Conservation (phyloP, 2,113 vertebrate genomes). For the Athene cunicularia region DNA sequence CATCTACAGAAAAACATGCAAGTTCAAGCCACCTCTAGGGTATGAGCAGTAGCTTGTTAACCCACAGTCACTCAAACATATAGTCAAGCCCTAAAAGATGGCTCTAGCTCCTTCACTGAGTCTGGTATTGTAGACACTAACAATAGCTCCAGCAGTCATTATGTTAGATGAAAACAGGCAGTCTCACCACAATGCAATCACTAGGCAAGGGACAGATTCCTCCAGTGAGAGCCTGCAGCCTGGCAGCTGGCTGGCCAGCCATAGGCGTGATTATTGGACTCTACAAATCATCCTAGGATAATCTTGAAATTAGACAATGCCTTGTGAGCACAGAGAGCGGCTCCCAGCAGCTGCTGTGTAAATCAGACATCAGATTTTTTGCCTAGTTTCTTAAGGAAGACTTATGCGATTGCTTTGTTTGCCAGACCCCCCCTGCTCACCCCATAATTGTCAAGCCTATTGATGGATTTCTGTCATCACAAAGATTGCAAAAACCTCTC, state of each 20-base stretch:
- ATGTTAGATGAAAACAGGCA: background rate
- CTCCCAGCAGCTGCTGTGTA: slow-evolving; percentile 19
- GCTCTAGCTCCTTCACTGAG: background rate
- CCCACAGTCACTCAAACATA: background rate
- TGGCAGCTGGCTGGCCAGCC: background rate
- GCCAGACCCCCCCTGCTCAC: background rate
- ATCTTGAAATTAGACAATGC: slow-evolving; percentile 8
- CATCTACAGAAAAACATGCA: background rate
- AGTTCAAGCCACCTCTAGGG: background rate
- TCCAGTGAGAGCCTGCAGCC: background rate
- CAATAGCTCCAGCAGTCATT: background rate
- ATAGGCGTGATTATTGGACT: background rate
- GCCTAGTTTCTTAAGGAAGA: slow-evolving; percentile 19
- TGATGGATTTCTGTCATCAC: background rate
- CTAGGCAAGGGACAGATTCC: background rate
- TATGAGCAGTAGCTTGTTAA: background rate
- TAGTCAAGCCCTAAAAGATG: background rate
- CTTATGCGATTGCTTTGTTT: background rate
- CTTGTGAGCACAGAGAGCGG: background rate
- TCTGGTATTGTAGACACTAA: accelerated
- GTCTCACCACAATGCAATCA: background rate
- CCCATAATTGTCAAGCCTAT: background rate
- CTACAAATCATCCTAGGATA: background rate
- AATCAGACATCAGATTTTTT: background rate
- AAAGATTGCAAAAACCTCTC: slow-evolving; percentile 2